Evolutionary conservation across 2,113 vertebrate genomes (phyloP), one percentile per base, ranked within the genome.

Genomic region (Azemiops feae): DNA sequence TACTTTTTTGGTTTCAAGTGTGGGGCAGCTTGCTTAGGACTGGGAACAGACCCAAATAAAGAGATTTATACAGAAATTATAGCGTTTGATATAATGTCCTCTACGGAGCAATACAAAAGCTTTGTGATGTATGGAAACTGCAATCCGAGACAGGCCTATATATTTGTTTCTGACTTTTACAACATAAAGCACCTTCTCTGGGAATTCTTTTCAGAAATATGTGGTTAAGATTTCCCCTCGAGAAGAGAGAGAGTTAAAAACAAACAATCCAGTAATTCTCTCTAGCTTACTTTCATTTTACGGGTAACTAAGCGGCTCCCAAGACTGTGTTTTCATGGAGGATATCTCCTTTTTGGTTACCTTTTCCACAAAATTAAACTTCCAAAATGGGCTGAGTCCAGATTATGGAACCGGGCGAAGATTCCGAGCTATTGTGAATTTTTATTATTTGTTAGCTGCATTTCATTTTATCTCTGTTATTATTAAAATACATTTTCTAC

Each of bases 201-300:
- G 88, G 22, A 92, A 94, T 95, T 89, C 92, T 89, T 96, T 95
- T 92, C 93, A 58, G 95, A 93, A 92, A 60, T 96, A 96, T 94
- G 92, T 95, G 93, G 94, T 93, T 91, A 94, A 95, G 91, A 85
- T 95, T 94, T 95, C 89, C 91, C 89, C 95, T 53, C 94, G 96
- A 95, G 95, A 95, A 95, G 92, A 94, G 89, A 91, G 74, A 89
- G 85, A 7, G 69, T 81, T 81, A 81, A 81, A 81, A 81, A 39
- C n/a, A 39, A 39, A 81, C 69, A 22, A 22, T 81, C 69, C 34
- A 81, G 69, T 81, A 20, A 81, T 81, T 81, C 69, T 81, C 69
- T 6, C 34, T 81, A 39, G 69, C 34, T 81, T 39, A 81, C 69
- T 81, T 39, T 39, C 18, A 20, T 81, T 81, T 81, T 39, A 39